phyloP scores from a whole-genome alignment of 2,113 vertebrate genomes.

The Etheostoma cragini region DNA sequence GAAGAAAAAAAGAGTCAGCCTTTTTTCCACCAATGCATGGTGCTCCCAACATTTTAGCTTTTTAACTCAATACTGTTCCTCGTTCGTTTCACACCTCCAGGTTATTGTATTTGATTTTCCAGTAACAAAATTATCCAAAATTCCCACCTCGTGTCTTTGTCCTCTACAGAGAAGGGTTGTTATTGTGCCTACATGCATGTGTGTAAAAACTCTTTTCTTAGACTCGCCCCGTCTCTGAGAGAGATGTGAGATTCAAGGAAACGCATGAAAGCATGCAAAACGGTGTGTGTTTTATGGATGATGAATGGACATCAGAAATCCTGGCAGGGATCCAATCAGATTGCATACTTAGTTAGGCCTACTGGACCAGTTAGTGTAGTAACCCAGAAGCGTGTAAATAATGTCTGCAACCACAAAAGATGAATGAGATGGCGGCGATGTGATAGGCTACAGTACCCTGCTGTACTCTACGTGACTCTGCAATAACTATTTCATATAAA shows the following conservation, averaged over 20 bases:
- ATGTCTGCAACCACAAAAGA: constrained; percentile 26
- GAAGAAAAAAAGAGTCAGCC: neutral
- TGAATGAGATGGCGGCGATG: constrained; percentile 22
- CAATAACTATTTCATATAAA: constrained; percentile 2
- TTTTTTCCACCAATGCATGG: neutral
- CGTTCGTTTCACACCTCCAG: neutral
- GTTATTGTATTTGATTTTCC: constrained; percentile 37
- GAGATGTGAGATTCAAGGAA: constrained; percentile 3
- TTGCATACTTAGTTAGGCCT: constrained; percentile 20
- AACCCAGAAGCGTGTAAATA: constrained; percentile 24
- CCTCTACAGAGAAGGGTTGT: neutral
- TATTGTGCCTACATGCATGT: neutral
- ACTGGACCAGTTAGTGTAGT: constrained; percentile 20
- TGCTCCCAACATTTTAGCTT: neutral
- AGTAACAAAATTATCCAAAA: constrained; percentile 1
- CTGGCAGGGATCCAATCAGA: constrained; percentile 39
- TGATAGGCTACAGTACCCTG: constrained; percentile 1
- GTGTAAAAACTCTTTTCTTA: constrained; percentile 15
- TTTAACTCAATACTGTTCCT: neutral
- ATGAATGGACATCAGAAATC: constrained; percentile 52
- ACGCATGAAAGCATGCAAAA: constrained; percentile 17
- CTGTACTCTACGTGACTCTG: neutral
- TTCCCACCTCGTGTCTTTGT: constrained; percentile 28
- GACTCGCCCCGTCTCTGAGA: neutral
- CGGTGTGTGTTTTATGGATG: constrained; percentile 37